Base-by-base conservation (phyloP, 2,797 vertebrate genomes). In the Buphagus erythrorhynchus region DNA sequence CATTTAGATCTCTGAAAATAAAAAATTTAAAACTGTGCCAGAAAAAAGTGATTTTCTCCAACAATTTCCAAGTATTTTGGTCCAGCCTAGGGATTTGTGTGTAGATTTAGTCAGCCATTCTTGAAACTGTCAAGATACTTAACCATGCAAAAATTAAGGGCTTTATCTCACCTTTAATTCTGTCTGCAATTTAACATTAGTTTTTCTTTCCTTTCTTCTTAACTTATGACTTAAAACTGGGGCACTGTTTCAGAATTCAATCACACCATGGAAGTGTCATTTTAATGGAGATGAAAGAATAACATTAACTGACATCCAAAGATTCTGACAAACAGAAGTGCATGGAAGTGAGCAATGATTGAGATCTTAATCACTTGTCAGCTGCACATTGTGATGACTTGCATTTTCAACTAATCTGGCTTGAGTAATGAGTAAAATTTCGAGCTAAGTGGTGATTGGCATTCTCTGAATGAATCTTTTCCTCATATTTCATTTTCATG, bases 341-440 rank as follows among this genome's bases (percentile, higher is more conserved):
- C 80, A 93, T n/a, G 49, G 35, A 72, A 90, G 69, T 42, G 86
- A 92, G 85, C 88, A 94, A 69, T 95, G 84, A 97, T 96, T 96
- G 89, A 97, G 92, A 96, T 93, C 89, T 96, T 96, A 97, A 97
- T 96, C 81, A 84, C 95, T 90, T 95, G 62, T 96, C 97, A 88
- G 73, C 59, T 95, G 89, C 68, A 67, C 48, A 72, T 93, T 97
- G 90, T 95, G 91, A 88, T 86, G 87, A 97, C 95, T 97, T 96
- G 85, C 78, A 93, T 94, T 96, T 97, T 95, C 80, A 88, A 88
- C 80, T 97, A 92, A 96, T 97, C 92, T 90, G 66, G 61, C 88
- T 92, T 89, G 84, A 97, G 93, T 95, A 96, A 96, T 84, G 92
- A 96, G 52, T 65, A 67, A 96, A 97, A 97, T 95, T 95, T 83